Base-by-base conservation (phyloP, 2,113 vertebrate genomes). In the Tringa solitaria region DNA sequence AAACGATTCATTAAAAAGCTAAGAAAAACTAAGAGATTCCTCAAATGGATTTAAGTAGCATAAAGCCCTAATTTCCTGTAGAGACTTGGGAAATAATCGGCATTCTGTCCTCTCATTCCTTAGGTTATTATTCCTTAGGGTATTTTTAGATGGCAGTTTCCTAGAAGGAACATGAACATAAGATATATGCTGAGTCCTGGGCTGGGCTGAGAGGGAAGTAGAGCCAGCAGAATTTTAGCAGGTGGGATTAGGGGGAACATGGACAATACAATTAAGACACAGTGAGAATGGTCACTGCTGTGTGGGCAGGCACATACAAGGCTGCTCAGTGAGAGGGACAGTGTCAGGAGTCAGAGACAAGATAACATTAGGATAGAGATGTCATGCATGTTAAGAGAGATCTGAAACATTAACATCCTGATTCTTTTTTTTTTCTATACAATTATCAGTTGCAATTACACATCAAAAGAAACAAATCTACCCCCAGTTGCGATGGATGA, bases 401-500 rank as follows among this genome's bases (percentile, higher is more conserved):
- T 92, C 51, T 64, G 51, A 89, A 92, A 81, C 45, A 75, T 81
- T 87, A 95, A 89, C 39, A 92, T 94, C 69, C 84, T 84, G 59
- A 10, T 46, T 87, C 85, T 95, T 93, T 75, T 95, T 95, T 95
- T 95, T 69, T 56, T 17, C 89, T 95, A 95, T 92, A 91, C 86
- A 94, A 94, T 96, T 96, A 96, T 92, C 80, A 94, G 80, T 95
- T 94, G 94, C 93, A 97, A 97, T 96, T 96, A 96, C 96, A 97
- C 65, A 96, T 95, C 87, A 96, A 96, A 97, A 96, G 95, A 96
- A 96, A 96, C 94, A 95, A 96, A 96, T 95, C 93, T 95, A 96
- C 89, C 95, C 95, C 95, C 91, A 93, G 89, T 96, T 95, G 95
- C 0, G 95, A 96, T 76, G 74, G 80, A 93, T 96, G 96, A 96